Conservation (phyloP, 1,140 invertebrate species). For the Drosophila tsacasi region DNA sequence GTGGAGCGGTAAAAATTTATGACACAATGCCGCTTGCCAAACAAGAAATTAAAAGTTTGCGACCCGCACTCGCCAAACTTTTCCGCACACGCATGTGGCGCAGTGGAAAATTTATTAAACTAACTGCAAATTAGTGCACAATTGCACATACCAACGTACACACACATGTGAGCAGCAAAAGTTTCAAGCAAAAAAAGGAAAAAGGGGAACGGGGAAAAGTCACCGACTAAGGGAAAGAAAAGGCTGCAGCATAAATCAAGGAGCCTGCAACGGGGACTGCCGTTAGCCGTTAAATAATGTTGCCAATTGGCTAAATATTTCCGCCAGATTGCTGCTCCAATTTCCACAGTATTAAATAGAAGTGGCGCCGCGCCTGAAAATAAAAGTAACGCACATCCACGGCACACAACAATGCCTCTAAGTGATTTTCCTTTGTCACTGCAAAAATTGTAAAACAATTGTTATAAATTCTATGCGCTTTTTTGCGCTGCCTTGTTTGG, state of each 20-base stretch:
- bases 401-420: constrained; percentile 49
- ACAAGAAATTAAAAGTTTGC: constrained; percentile 79
- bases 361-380: constrained; percentile 62
- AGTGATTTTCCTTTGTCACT: constrained; percentile 44
- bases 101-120: constrained; percentile 75
- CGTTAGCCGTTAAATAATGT: constrained; percentile 67
- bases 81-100: constrained; percentile 68
- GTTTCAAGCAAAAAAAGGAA: neutral
- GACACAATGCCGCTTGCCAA: constrained; percentile 65
- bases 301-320: constrained; percentile 79
- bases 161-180: constrained; percentile 42
- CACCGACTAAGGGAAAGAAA: constrained; percentile 37
- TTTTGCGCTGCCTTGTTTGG: constrained; percentile 53
- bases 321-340: constrained; percentile 57
- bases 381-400: constrained; percentile 50
- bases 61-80: constrained; percentile 68
- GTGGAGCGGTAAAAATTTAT: constrained; percentile 67
- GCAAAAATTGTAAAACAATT: constrained; percentile 76
- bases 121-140: constrained; percentile 77
- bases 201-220: constrained; percentile 5
- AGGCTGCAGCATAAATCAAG: constrained; percentile 70
- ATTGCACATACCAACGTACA: constrained; percentile 43
- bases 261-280: constrained; percentile 38
- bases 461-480: constrained; percentile 74
- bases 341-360: constrained; percentile 61